Base-by-base conservation (phyloP, 2,113 vertebrate species). In the Lonchura striata region DNA sequence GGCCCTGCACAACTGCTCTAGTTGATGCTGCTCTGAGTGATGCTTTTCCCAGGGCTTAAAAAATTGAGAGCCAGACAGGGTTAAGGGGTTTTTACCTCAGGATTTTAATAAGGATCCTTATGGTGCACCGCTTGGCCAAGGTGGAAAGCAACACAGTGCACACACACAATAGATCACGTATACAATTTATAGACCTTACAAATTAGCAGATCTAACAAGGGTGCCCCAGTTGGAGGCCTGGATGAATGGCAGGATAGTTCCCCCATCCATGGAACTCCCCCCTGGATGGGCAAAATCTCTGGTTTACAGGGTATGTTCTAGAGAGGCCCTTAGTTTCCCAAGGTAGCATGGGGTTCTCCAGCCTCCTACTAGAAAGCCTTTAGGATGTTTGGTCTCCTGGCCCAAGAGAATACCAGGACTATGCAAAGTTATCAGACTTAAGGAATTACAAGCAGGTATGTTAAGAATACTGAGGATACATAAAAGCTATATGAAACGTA, bases 141-240 rank as follows among this genome's bases (percentile, higher is more conserved):
- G 54, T 46, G 42, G 71, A 12, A 37, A 3, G 33, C 2, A 3
- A 41, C 4, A 0, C 41, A 30, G 13, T 17, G 53, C 24, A 27
- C 14, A 13, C 41, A 22, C 25, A 18, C 3, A 0, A 30, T 5
- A 3, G 15, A 17, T 30, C 18, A 5, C 5, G 2, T 22, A 6
- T 3, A 30, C 71, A 35, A 75, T 22, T 57, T 23, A 35, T 2
- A 46, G 41, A 46, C 33, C 54, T 75, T 16, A 37, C 25, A 57
- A 75, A 75, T 53, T 16, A 23, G 49, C 15, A 70, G 3, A 23
- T 27, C 39, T 56, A 56, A 27, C 52, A 59, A 47, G 33, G 14
- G 16, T 46, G 15, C 24, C 25, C 41, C 53, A 57, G 1, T 7
- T 18, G 39, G 39, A 74, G 39, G 41, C 31, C 53, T 75, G 71